These are phyloP conservation scores for Seira musarum DNA, from an alignment of 2,888 invertebrate genomes.

Conservation along the genomic window DNA sequence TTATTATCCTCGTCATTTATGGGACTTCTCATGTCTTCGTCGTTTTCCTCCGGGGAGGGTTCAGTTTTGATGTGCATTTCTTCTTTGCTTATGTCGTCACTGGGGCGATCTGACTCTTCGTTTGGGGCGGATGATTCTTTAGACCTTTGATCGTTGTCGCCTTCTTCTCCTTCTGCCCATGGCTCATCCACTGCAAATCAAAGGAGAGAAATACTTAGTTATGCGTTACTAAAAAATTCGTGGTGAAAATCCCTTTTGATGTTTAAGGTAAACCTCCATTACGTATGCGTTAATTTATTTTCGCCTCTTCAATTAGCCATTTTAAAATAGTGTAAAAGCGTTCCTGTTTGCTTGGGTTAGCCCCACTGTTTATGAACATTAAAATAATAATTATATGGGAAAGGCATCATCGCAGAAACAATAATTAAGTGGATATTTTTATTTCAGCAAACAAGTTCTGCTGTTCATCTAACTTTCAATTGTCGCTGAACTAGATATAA, in stretches of 20 bases:
- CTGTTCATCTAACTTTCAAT: too few relatives aligned
- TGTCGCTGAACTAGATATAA: too few relatives aligned
- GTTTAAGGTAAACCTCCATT: too few relatives aligned
- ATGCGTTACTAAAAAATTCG: slow-evolving; percentile 11
- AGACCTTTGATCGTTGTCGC: slow-evolving; percentile 35
- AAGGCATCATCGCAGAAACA: slow-evolving; percentile 18
- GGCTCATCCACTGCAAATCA: slow-evolving; percentile 56
- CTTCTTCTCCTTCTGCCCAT: slow-evolving; percentile 65
- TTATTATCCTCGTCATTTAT: slow-evolving; percentile 38
- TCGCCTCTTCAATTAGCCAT: slow-evolving; percentile 36
- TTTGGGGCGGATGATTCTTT: slow-evolving; percentile 23
- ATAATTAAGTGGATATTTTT: neutral
- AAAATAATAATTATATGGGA: slow-evolving; percentile 12
- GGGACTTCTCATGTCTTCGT: slow-evolving; percentile 38
- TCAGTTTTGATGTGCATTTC: slow-evolving; percentile 30
- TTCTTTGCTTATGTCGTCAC: slow-evolving; percentile 21
- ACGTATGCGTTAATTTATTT: slow-evolving; percentile 37
- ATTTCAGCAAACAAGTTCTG: slow-evolving; percentile 12
- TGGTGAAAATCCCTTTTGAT: slow-evolving; percentile 33
- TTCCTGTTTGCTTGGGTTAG: too few relatives aligned
- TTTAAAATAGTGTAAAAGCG: too few relatives aligned
- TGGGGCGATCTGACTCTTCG: slow-evolving; percentile 53
- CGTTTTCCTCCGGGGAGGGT: slow-evolving; percentile 18
- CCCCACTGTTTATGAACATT: too few relatives aligned
- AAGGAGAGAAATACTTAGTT: slow-evolving; percentile 7